Conservation (phyloP, 2,113 vertebrate species). For the Puma concolor region DNA sequence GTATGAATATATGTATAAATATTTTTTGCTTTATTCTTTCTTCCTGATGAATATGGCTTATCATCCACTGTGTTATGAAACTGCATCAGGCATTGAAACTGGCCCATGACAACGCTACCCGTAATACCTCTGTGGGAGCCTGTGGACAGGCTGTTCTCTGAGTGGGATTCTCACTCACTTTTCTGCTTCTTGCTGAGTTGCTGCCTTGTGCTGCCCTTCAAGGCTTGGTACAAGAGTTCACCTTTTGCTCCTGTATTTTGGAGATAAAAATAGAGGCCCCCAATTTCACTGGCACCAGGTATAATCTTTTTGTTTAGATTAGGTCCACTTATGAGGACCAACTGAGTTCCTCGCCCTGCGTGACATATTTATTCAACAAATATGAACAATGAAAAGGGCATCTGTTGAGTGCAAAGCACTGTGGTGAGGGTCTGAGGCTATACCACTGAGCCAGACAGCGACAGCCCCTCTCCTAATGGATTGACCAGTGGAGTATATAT, state of each 20-base stretch:
- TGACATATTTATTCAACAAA: not conserved
- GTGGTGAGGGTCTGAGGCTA: not conserved
- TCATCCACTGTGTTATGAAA: not conserved
- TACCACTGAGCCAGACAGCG: not conserved
- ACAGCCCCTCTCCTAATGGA: too few relatives aligned
- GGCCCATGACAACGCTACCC: not conserved
- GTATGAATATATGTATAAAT: not conserved
- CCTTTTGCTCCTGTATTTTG: not conserved
- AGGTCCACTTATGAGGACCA: not conserved
- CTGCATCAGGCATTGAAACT: not conserved
- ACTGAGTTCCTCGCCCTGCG: not conserved
- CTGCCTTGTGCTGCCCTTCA: not conserved
- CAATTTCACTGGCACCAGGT: not conserved
- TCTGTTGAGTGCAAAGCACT: not conserved
- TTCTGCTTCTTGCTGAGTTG: not conserved
- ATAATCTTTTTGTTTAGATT: not conserved
- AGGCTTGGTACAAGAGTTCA: not conserved
- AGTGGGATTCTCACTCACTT: not conserved
- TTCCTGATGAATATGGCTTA: not conserved
- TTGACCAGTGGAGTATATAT: not conserved
- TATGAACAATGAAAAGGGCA: not conserved
- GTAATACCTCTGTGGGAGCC: not conserved
- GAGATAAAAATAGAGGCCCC: not conserved
- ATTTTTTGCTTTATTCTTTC: not conserved
- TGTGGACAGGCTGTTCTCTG: not conserved